Conservation (phyloP, 2,797 vertebrate genomes). For the Acridotheres tristis region DNA sequence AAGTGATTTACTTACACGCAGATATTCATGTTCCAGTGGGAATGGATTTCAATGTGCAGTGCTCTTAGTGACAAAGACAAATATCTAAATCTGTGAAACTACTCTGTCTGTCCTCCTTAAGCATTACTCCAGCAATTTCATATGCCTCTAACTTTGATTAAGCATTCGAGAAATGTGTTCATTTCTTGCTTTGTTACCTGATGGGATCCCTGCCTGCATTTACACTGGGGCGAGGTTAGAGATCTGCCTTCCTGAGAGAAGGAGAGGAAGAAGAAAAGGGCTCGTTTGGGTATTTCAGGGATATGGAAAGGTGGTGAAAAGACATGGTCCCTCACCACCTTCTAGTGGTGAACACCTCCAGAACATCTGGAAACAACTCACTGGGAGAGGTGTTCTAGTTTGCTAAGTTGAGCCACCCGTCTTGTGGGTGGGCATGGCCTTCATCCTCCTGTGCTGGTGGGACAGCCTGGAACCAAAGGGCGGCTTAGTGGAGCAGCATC, state of each 20-base stretch:
- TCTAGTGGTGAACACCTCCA: not conserved
- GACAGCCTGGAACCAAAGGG: not conserved
- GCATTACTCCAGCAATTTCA: not conserved
- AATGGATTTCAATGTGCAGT: not conserved
- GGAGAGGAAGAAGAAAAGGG: not conserved
- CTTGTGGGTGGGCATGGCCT: not conserved
- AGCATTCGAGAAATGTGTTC: not conserved
- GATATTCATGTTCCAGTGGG: not conserved
- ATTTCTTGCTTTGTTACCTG: not conserved
- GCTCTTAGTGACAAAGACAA: not conserved
- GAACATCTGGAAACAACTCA: not conserved
- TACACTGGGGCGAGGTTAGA: not conserved
- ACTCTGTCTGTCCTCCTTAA: not conserved
- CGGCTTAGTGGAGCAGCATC: not conserved
- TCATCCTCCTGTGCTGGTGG: not conserved
- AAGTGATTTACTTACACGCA: not conserved
- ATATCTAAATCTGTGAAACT: not conserved
- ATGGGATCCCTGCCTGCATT: not conserved
- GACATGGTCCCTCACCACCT: not conserved
- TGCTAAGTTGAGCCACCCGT: not conserved
- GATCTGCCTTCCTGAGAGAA: not conserved
- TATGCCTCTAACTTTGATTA: not conserved
- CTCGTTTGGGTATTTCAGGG: not conserved
- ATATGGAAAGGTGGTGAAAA: not conserved
- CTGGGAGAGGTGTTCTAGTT: not conserved